phyloP scores from a whole-genome alignment of 2,113 vertebrate genomes.

The Laterallus jamaicensis region DNA sequence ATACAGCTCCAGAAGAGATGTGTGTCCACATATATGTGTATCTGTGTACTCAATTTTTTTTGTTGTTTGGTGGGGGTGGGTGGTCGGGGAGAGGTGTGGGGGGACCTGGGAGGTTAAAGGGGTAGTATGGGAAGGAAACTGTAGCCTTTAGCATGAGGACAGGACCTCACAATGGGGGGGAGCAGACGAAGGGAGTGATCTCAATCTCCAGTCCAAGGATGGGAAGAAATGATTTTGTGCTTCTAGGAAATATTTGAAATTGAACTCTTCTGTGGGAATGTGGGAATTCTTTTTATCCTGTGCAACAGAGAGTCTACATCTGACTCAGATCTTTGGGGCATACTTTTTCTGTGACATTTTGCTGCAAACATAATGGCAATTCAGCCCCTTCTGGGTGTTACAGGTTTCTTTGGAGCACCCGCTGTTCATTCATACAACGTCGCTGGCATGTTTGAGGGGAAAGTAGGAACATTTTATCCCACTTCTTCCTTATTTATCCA shows the following conservation, averaged over 20 bases:
- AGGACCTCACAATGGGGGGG: rapidly evolving
- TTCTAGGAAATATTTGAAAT: neutral
- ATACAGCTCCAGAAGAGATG: neutral
- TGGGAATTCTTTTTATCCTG: rapidly evolving
- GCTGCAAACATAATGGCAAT: neutral
- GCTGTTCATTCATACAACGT: neutral
- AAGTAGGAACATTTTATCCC: neutral
- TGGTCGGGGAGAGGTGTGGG: too few species aligned
- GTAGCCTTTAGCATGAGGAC: neutral
- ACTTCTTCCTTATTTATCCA: neutral
- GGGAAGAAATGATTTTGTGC: neutral
- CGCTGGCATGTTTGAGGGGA: neutral
- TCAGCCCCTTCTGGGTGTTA: neutral
- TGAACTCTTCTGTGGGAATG: neutral
- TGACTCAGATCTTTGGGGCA: neutral
- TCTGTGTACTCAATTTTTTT: rapidly evolving
- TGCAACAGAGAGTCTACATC: rapidly evolving
- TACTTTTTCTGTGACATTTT: rapidly evolving
- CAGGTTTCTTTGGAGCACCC: neutral
- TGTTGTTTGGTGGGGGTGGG: neutral
- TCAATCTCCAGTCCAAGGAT: neutral
- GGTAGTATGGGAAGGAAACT: neutral
- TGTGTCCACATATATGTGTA: too few species aligned
- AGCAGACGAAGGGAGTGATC: neutral
- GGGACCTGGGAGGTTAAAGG: rapidly evolving